These are phyloP conservation scores for Gracilinanus agilis DNA, from an alignment of 2,113 vertebrate genomes.

Conservation along the genomic window DNA sequence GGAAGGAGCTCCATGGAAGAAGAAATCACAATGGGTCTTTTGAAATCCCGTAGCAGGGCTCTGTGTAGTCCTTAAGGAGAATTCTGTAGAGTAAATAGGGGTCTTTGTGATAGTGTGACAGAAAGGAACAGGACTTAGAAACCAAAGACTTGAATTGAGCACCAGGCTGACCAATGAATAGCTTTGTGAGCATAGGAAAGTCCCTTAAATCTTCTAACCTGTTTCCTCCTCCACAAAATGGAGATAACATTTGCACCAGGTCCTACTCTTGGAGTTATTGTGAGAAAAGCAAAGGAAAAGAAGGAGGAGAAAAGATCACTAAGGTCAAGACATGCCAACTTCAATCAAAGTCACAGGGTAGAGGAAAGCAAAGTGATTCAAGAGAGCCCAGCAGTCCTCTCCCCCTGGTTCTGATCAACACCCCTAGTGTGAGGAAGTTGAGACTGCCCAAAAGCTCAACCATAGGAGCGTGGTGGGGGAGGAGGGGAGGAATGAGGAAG, in stretches of 20 bases:
- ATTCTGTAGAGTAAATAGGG: neutral
- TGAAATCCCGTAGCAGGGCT: neutral
- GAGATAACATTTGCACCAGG: neutral
- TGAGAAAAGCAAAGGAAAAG: neutral
- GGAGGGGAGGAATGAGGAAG: neutral
- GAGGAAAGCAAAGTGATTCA: neutral
- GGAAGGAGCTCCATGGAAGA: neutral
- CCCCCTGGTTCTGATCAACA: neutral
- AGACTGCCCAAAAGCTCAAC: neutral
- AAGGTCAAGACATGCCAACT: neutral
- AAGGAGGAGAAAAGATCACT: neutral
- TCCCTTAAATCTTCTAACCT: neutral
- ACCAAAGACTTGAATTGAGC: neutral
- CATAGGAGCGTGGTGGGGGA: neutral
- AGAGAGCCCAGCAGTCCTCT: neutral
- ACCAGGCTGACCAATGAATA: neutral
- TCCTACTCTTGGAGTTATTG: neutral
- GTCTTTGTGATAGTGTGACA: neutral
- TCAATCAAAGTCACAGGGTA: neutral
- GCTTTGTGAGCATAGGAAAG: neutral
- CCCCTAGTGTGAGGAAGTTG: neutral
- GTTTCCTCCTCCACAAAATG: neutral
- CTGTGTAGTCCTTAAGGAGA: neutral
- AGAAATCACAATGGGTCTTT: neutral
- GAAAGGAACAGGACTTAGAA: neutral